Evolutionary conservation across 2,888 invertebrate species (phyloP), one percentile per base, ranked within the genome.

Genomic region (Argyresthia goedartella): DNA sequence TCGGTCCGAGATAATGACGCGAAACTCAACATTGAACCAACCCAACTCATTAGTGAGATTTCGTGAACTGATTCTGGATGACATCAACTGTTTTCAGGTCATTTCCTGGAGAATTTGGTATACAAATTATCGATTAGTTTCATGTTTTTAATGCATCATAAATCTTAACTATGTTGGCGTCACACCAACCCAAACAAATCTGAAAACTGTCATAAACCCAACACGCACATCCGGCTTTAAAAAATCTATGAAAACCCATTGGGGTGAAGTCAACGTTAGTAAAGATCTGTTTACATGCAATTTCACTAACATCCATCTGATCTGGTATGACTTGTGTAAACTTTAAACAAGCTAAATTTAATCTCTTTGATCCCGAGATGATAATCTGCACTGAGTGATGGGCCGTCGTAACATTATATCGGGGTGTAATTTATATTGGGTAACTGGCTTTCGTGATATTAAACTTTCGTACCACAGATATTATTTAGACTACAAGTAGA

Each of bases 261-360:
- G 47, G 47, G 13, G 47, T 34, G 33, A 25, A 25, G 25, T 25
- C 25, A 6, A 25, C 25, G 25, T 25, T 25, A 25, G 47, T 44
- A 47, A 47, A 36, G 36, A 35, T 49, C 42, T 76, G 75, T 76
- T 76, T 76, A 76, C 66, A 62, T 71, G 71, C 66, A 72, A 76
- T 77, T 76, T 74, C 66, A 62, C 69, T 71, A 73, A 70, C 72
- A 73, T 76, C 75, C 71, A 71, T 69, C 63, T 61, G 56, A 66
- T 62, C 65, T 63, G 64, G 49, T 51, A 59, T 63, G 61, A 59
- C 59, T 62, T 61, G 62, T 60, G 62, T 69, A 64, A 67, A 71
- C 75, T 73, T 68, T 67, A 51, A 51, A 51, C 69, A 69, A 66
- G 65, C 73, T 75, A 68, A 73, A 71, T 74, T 66, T 73, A 66